Percentiles rank a stretch among this genome's conserved stretches.
phyloP scores from a whole-genome alignment of 2,888 invertebrate genomes.

The Cephus nigrinus region DNA sequence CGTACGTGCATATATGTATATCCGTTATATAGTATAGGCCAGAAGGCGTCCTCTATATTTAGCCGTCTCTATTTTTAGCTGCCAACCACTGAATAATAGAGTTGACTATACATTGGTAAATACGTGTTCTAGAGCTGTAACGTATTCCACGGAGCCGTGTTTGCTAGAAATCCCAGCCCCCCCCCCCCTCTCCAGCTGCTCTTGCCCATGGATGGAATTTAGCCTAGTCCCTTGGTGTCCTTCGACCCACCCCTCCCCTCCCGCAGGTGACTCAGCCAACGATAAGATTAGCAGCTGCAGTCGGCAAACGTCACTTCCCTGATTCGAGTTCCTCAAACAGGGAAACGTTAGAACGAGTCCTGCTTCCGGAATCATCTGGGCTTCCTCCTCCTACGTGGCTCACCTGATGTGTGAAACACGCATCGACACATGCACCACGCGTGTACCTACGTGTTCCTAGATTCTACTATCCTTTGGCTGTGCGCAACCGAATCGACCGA shows the following conservation, averaged over 20 bases:
- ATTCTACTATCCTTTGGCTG: not conserved
- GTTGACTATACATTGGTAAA: constrained; percentile 57
- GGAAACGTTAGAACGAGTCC: too few relatives aligned
- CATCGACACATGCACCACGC: too few relatives aligned
- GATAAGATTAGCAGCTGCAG: too few relatives aligned
- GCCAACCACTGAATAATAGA: constrained; percentile 56
- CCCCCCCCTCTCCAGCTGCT: constrained; percentile 13
- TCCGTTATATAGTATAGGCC: constrained; percentile 29
- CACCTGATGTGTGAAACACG: too few relatives aligned
- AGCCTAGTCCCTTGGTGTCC: too few relatives aligned
- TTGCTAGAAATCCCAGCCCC: constrained; percentile 45
- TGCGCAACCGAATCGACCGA: too few relatives aligned
- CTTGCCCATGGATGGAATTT: constrained; percentile 17
- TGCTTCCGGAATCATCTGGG: too few relatives aligned
- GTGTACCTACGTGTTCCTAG: constrained; percentile 15
- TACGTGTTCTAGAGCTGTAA: constrained; percentile 57
- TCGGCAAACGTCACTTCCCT: not conserved
- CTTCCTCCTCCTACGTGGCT: too few relatives aligned
- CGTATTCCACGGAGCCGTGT: constrained; percentile 46
- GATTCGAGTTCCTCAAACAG: constrained; percentile 11
- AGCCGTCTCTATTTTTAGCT: constrained; percentile 54
- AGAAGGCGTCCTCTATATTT: constrained; percentile 52
- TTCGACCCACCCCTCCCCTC: too few relatives aligned
- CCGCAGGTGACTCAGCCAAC: too few relatives aligned
- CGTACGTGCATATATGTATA: constrained; percentile 12